Percentiles rank a stretch among this genome's conserved stretches.
These are phyloP conservation scores for Micromesistius poutassou DNA, from an alignment of 2,797 vertebrate genomes.

Conservation along the genomic window DNA sequence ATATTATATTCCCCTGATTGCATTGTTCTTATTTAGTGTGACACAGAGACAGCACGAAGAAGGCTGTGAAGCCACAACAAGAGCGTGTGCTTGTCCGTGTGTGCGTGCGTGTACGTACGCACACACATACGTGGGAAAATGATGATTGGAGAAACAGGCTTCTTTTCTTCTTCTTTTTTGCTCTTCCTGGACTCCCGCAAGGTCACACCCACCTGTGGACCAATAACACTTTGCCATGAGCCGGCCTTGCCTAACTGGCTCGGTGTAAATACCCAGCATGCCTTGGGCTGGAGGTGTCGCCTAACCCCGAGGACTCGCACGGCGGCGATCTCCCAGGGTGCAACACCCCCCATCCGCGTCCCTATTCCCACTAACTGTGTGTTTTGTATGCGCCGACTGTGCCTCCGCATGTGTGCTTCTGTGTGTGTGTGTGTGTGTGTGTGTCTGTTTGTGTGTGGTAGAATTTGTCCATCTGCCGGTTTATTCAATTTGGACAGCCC, in stretches of 20 bases:
- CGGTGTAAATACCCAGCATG: constrained; percentile 52
- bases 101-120: neutral
- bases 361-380: neutral
- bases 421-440: neutral
- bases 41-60: neutral
- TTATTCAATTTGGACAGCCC: neutral
- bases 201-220: constrained; percentile 41
- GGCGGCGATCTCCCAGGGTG: neutral
- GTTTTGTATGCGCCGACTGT: neutral
- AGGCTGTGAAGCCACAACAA: neutral
- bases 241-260: constrained; percentile 46
- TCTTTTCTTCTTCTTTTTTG: neutral
- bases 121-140: neutral
- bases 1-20: neutral
- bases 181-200: constrained; percentile 22
- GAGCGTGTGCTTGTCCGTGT: neutral
- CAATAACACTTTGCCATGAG: constrained; percentile 60
- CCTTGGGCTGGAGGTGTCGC: constrained; percentile 28
- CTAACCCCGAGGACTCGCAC: constrained; percentile 30
- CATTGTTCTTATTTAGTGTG: neutral
- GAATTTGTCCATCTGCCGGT: neutral
- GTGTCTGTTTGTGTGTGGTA: neutral
- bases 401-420: neutral
- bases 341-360: neutral
- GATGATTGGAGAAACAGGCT: neutral